Evolutionary conservation across 2,888 invertebrate genomes (phyloP), one percentile per base, ranked within the genome.

Genomic region (Cantharis lateralis): DNA sequence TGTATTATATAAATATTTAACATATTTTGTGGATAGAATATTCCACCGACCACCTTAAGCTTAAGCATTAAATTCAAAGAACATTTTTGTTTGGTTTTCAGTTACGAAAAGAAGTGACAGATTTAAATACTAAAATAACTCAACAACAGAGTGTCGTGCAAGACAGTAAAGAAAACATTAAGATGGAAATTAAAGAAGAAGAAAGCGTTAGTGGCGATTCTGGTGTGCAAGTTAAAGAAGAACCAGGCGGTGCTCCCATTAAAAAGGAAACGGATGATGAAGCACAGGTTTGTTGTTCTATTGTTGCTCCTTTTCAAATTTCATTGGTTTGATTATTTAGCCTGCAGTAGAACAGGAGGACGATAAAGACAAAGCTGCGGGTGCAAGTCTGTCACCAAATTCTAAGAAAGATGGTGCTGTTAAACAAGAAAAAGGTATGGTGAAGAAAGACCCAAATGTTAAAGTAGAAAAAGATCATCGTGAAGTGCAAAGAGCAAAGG

Each of bases 91-190:
- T 9, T 69, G 9, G n/a, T 2, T 84, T 85, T 16, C 78, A 90
- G 89, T 82, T 93, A 77, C 91, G 92, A 70, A 93, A 93, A 84
- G 93, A 94, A 85, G 87, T 93, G 7, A 93, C 93, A 81, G 94
- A 94, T 62, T 82, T 93, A 3, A 89, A 90, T 13, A 87, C 89
- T 0, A 92, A 92, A 84, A 82, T 93, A 32, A 91, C 89, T 0
- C 91, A 91, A 75, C 89, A 92, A 80, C 90, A 90, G 78, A 88
- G 85, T 15, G 89, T 90, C 63, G 86, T 86, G 15, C 90, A 90
- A 82, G 91, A 91, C 81, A 89, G 86, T 75, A 91, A 91, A 85
- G 92, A 91, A 81, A 89, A 89, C 24, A 89, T 89, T 70, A 91
- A 91, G 80, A 86, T 87, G 69, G 88, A 88, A 80, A 81, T 85